Base-by-base conservation (phyloP, 2,797 vertebrate species). In the Chelonia mydas region DNA sequence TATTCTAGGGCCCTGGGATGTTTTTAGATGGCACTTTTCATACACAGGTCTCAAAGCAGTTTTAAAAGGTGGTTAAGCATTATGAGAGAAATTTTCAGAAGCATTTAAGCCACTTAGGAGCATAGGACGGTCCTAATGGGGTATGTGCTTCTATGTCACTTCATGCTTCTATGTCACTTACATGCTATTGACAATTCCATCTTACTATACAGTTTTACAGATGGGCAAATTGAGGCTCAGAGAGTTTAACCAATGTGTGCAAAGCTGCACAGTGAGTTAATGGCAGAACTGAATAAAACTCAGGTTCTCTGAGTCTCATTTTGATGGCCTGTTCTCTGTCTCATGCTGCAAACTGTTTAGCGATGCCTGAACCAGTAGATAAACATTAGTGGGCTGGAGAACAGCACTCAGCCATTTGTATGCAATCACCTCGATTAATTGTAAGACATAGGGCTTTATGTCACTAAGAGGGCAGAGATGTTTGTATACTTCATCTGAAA, bases 171-270 rank as follows among this genome's bases (percentile, higher is more conserved):
- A 19, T 49, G 15, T 49, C 45, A 77, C 2, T 86, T 57, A 81
- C 51, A 23, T 82, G 84, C 1, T 1, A 33, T 45, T 53, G 7
- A 1, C 3, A 5, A 0, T 23, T 90, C 95, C 33, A 3, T 7
- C 59, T 51, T n/a, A 78, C 50, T 88, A 92, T 84, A 15, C 45
- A 47, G n/a, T n/a, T 88, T 96, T 85, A 82, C 83, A 88, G 78
- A 8, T 83, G n/a, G 81, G 68, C 37, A 79, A 65, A 53, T 41
- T 11, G 81, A 82, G 28, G 41, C 41, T 82, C 7, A 96, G 28
- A 74, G 84, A 5, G 41, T 76, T 68, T 76, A 74, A 74, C 11
- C 21, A 21, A 76, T 76, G 15, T 27, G 72, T 27, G 23, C 50
- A 86, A 54, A 77, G 13, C 88, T 61, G 5, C 5, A n/a, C 61